phyloP scores from a whole-genome alignment of 2,113 vertebrate genomes.

The Peromyscus californicus region DNA sequence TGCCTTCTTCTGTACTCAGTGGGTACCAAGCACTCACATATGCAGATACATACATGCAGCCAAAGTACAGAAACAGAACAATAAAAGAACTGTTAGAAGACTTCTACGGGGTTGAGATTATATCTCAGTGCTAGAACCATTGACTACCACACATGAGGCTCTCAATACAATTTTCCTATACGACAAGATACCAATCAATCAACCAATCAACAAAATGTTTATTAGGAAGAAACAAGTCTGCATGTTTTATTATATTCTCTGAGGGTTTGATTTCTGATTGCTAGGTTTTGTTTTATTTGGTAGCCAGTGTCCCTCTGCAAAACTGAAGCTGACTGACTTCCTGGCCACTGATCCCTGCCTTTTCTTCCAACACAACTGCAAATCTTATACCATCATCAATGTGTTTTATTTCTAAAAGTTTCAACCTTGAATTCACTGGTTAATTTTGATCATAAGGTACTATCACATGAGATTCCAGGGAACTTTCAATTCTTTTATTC shows the following conservation, averaged over 20 bases:
- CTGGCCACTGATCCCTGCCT: background rate
- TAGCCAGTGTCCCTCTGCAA: slow-evolving; percentile 4
- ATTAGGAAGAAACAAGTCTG: background rate
- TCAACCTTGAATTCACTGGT: background rate
- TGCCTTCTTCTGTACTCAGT: background rate
- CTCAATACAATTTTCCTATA: background rate
- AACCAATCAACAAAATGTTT: background rate
- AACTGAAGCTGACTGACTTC: background rate
- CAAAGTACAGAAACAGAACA: background rate
- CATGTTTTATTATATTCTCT: background rate
- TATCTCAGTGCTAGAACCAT: background rate
- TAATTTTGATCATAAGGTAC: background rate
- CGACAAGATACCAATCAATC: background rate
- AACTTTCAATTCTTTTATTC: background rate
- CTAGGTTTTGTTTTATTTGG: background rate
- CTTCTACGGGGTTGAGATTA: background rate
- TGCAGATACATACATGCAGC: background rate
- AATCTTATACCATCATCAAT: background rate
- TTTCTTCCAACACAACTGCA: background rate
- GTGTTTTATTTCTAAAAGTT: slow-evolving; percentile 9
- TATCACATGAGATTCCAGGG: background rate
- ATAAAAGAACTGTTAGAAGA: background rate
- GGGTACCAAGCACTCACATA: background rate
- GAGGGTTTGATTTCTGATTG: background rate
- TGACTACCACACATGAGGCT: background rate